Base-by-base conservation (phyloP, 2,888 invertebrate genomes). In the Idaea biselata region DNA sequence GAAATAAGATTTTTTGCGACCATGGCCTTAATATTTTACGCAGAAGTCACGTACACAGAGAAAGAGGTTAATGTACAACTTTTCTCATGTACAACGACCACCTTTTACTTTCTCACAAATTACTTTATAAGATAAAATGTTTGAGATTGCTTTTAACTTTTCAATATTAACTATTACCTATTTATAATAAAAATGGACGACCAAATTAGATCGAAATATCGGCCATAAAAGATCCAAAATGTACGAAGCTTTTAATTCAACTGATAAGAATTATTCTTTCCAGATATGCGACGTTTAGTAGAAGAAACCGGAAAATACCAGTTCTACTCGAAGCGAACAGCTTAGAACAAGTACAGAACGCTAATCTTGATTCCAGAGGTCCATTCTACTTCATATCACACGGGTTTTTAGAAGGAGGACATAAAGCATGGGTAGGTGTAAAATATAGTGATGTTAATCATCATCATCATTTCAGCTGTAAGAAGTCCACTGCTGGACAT, bases 331-430 rank as follows among this genome's bases (percentile, higher is more conserved):
- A 95, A 74, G 93, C 96, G 54, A 94, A 96, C 71, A 93, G 95
- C 74, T 93, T 93, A 1, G 94, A 94, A 16, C 94, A 94, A 64
- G 94, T 97, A 58, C 87, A 83, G 58, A 85, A 91, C 33, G 93
- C 95, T 6, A 94, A 94, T 66, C 93, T 97, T 3, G 93, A 95
- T 78, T 91, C 94, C 0, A 82, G 84, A 18, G 95, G 94, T 11
- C 95, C 95, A 5, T 93, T 96, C 68, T 97, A 95, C 79, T 89
- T 97, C 65, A 94, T 98, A 66, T 94, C 96, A 1, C 98, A 98
- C 78, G 98, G 98, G 0, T 98, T 97, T 82, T 88, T 97, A 68
- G 98, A 98, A 80, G 95, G 95, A 57, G 97, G 97, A 0, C 94
- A 95, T 68, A 96, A 96, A 74, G 87, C 93, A 59, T 98, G 98